Evolutionary conservation across 2,888 invertebrate genomes (phyloP).

Genomic region (Azorinus chamasolen): DNA sequence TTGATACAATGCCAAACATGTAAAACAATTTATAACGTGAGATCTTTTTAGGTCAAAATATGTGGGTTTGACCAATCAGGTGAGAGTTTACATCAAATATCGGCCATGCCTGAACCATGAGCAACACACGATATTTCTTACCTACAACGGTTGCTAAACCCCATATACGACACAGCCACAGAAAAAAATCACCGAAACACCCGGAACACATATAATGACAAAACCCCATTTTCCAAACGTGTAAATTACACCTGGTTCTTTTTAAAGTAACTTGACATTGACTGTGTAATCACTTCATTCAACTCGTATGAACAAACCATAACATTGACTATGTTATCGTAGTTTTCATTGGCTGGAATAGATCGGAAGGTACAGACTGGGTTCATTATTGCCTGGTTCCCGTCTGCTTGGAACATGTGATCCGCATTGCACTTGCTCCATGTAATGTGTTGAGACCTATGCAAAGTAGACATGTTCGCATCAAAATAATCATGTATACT

Average conservation of each 20-base stretch:
- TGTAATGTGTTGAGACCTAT: no score
- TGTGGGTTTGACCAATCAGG: constrained; percentile 7
- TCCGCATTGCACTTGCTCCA: no score
- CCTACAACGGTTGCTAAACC: constrained; percentile 72
- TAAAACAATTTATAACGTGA: constrained; percentile 7
- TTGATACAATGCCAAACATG: constrained; percentile 2
- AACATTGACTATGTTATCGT: no score
- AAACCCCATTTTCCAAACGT: constrained; percentile 45
- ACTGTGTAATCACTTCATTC: no score
- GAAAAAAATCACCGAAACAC: constrained; percentile 59
- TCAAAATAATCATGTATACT: no score
- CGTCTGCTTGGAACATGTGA: no score
- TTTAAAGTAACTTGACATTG: constrained; percentile 1
- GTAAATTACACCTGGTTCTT: background rate
- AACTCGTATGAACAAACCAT: no score
- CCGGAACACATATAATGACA: constrained; percentile 49
- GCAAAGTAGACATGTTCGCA: no score
- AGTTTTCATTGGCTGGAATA: no score
- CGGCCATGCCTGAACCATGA: constrained; percentile 2
- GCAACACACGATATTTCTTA: constrained; percentile 43
- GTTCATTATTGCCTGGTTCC: no score
- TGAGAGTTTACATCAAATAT: background rate
- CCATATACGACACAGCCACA: constrained; percentile 68
- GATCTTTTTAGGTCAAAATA: background rate
- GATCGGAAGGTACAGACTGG: no score